Conservation (phyloP, 64 coral and sea anemone genomes). For the Cladopsammia gracilis region DNA sequence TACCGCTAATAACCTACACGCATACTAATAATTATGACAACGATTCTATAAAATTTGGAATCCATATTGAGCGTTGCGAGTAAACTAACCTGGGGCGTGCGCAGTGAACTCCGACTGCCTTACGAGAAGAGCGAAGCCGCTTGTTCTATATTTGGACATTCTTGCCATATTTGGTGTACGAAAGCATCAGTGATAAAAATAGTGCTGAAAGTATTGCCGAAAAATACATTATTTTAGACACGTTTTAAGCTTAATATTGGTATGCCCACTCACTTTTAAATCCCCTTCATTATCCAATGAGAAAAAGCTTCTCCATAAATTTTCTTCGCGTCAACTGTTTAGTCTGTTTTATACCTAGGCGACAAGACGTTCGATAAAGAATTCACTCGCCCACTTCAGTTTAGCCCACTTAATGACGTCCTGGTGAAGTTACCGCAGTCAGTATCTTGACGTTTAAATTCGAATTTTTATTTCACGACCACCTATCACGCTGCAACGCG, state of each 20-base stretch:
- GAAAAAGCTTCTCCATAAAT: background rate
- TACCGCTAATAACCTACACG: slow-evolving; percentile 3
- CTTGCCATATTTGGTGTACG: slow-evolving; percentile 12
- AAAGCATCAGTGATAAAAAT: background rate
- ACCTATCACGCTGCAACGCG: no score
- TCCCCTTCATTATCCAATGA: background rate
- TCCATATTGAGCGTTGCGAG: slow-evolving; percentile 56
- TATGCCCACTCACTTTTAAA: background rate
- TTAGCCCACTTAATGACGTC: no score
- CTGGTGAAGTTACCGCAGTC: no score
- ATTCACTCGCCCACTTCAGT: background rate
- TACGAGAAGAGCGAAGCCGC: background rate
- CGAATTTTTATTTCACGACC: background rate
- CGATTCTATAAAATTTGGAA: slow-evolving; percentile 35
- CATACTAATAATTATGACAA: slow-evolving; percentile 19
- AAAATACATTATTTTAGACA: background rate
- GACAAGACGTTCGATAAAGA: background rate
- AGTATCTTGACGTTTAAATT: background rate
- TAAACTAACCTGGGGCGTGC: slow-evolving; percentile 29
- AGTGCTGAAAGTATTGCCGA: background rate
- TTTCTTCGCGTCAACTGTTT: background rate
- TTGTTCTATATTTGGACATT: slow-evolving; percentile 48
- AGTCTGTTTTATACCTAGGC: background rate
- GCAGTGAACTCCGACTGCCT: background rate
- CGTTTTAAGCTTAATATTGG: background rate